Conservation (phyloP, 2,888 invertebrate species). For the Standfussiana lucernea region DNA sequence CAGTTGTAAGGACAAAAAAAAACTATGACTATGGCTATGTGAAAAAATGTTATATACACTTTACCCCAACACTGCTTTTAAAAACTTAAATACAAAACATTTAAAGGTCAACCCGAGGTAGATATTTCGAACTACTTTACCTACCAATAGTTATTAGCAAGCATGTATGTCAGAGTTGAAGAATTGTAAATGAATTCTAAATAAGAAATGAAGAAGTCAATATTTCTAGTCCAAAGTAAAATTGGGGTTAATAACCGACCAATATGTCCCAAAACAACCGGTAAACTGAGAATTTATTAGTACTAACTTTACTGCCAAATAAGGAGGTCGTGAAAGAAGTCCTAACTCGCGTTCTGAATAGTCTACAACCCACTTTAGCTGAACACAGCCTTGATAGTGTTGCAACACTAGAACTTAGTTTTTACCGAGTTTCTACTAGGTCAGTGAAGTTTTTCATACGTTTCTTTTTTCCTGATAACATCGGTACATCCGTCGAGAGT, state of each 20-base stretch:
- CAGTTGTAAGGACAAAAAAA: not conserved
- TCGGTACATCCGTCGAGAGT: slow-evolving; percentile 75
- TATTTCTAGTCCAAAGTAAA: not conserved
- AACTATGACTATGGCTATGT: no score
- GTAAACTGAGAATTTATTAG: slow-evolving; percentile 41
- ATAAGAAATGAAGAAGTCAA: not conserved
- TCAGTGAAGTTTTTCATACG: slow-evolving; percentile 69
- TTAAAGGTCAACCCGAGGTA: not conserved
- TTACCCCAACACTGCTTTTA: not conserved
- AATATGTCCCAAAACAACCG: slow-evolving; percentile 10
- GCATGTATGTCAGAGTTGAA: not conserved
- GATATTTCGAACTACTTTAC: not conserved
- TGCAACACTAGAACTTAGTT: slow-evolving; percentile 44
- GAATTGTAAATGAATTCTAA: not conserved
- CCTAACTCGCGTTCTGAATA: slow-evolving; percentile 32
- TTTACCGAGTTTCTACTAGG: slow-evolving; percentile 66
- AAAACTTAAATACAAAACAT: not conserved
- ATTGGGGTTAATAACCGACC: not conserved
- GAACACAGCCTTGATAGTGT: slow-evolving; percentile 40
- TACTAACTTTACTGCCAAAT: slow-evolving; percentile 28
- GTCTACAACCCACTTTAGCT: slow-evolving; percentile 47
- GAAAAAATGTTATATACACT: not conserved
- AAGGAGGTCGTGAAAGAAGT: slow-evolving; percentile 43
- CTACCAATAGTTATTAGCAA: not conserved
- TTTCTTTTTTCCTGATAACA: slow-evolving; percentile 78